Base-by-base conservation (phyloP, 1,140 invertebrate species). In the Bombus sylvicola region DNA sequence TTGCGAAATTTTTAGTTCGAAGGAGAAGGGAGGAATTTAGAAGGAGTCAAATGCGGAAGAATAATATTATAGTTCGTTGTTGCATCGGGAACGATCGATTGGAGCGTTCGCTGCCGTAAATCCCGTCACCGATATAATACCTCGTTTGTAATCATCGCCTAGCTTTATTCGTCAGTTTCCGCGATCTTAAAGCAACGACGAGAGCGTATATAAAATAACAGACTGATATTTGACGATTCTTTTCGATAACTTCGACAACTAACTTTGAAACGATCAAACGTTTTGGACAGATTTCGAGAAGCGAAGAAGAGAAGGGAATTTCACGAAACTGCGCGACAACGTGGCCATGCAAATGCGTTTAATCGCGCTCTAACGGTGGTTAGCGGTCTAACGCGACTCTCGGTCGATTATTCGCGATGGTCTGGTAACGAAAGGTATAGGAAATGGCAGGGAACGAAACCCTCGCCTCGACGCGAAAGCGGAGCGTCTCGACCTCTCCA, bases 91-190 rank as follows among this genome's bases (percentile, higher is more conserved):
- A 18, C 28, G n/a, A 25, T 37, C 47, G 18, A 39, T 2, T 22
- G 12, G 34, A 28, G 18, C 15, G 12, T 69, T 31, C 3, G 31
- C 2, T 25, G 47, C 18, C 31, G 71, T 53, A 64, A 74, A 81
- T 3, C n/a, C 25, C 4, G 15, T 34, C 37, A 15, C 47, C 12
- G 18, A 25, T 41, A 9, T 12, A 13, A 15, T 12, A 13, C 9
- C 8, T 47, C 12, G 25, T 73, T 28, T 0, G 22, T 6, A 72
- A 80, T 87, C 76, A 72, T 64, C 76, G 41, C 57, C 41, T 57
- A 5, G 3, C 8, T 34, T 83, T 78, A 76, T 85, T 89, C 76
- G 81, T 80, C 31, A 34, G 37, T 47, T 76, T 68, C 43, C 39
- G 6, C 3, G 72, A 81, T 72, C 13, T 18, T 2, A 1, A 31